Evolutionary conservation across 2,113 vertebrate species (phyloP).

Genomic region (Rhinogobius similis): DNA sequence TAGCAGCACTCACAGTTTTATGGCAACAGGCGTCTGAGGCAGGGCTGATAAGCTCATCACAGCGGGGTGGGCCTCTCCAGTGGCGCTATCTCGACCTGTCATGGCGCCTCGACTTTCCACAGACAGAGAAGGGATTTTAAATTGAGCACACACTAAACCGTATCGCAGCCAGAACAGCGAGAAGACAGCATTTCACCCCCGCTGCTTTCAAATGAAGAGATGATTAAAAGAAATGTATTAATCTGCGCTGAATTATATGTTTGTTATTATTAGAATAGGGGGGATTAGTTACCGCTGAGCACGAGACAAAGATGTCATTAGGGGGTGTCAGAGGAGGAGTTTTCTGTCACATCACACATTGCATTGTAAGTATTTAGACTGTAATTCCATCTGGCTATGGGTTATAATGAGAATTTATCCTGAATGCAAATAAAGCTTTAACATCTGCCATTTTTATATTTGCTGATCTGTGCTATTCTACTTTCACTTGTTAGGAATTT

Average conservation of each 20-base stretch:
- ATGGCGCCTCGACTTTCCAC: slow-evolving; percentile 13
- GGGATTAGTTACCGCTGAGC: slow-evolving; percentile 4
- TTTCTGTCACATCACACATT: neutral
- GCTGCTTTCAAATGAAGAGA: neutral
- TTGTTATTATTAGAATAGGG: slow-evolving; percentile 6
- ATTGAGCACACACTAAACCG: slow-evolving; percentile 32
- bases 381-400: neutral
- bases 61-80: slow-evolving; percentile 44
- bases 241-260: neutral
- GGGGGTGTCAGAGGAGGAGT: neutral
- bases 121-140: slow-evolving; percentile 19
- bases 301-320: slow-evolving; percentile 1
- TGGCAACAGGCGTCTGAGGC: slow-evolving; percentile 58
- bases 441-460: too few species aligned
- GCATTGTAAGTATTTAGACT: neutral
- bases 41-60: slow-evolving; percentile 44
- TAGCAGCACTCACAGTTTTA: slow-evolving; percentile 50
- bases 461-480: too few species aligned
- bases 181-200: neutral
- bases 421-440: neutral
- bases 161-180: neutral
- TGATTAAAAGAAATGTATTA: slow-evolving; percentile 8
- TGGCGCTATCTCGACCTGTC: slow-evolving; percentile 30
- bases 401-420: neutral
- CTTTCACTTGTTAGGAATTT: too few species aligned